Base-by-base conservation (phyloP, 2,888 invertebrate genomes). In the Carcina quercana region DNA sequence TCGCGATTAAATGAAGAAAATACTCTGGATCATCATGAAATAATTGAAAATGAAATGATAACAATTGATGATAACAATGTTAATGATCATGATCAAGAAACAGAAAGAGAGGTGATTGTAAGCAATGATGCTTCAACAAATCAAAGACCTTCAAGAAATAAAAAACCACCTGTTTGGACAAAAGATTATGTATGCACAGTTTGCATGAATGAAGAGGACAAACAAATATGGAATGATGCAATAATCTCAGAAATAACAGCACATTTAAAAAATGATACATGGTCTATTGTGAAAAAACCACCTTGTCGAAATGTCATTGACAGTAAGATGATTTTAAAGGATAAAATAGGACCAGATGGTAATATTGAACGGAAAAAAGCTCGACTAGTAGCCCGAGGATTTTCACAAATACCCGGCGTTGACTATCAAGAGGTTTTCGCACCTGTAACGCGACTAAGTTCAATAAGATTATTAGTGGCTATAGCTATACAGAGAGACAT, bases 341-440 rank as follows among this genome's bases (percentile, higher is more conserved):
- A 19, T 1, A 12, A 28, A 17, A 10, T 6, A 3, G 13, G 25
- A 1, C 13, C 11, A 15, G n/a, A 15, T 12, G 12, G 7, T 1
- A 5, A 11, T 5, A 12, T 10, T 12, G 2, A 13, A 19, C 5
- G 2, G 2, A 22, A 10, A 22, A 31, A 33, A 13, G 33, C 33
- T 24, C 4, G 31, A 28, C 15, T 36, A 27, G 36, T 36, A 3
- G 35, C 28, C 8, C 10, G 25, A 24, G 35, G 35, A 3, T 35
- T 17, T 21, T 12, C 19, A 2, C 35, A 35, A 20, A 25, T n/a
- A 13, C 12, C 17, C 3, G 17, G 17, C 6, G 11, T 30, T 12
- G 25, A 32, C 11, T 32, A 15, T 10, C 5, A 25, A 3, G 25
- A 32, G 12, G 26, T 14, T 2, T 32, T n/a, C 10, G 5, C 27